Base-by-base conservation (phyloP, 2,888 invertebrate species). In the Lasioglossum villosulum region DNA sequence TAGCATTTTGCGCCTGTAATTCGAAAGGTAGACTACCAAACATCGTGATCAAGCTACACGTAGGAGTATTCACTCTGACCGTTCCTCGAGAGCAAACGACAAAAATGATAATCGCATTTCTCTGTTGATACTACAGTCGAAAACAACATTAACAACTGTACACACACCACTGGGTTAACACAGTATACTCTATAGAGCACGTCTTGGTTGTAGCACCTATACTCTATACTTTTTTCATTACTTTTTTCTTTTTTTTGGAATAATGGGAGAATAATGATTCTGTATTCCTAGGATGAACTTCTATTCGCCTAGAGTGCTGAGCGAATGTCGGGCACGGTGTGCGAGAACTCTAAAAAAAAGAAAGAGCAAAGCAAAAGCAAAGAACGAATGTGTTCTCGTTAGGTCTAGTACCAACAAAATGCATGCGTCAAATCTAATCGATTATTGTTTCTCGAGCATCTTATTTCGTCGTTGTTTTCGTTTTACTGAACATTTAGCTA, bases 371-470 rank as follows among this genome's bases (percentile, higher is more conserved):
- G n/a, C 52, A 59, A 66, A 66, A 66, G 19, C 23, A 34, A 68
- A 68, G 19, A 34, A 66, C 19, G 34, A 37, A 78, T 70, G 34
- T 80, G 68, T 82, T 83, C 72, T 87, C 84, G 88, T 88, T 88
- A 87, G 88, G 88, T 88, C 88, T 88, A 83, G 84, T 88, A 88
- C 84, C 79, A 82, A 83, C 81, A 82, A 85, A 87, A 70, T 87
- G 81, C 81, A 84, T 81, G 85, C 70, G 72, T 78, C 88, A 86
- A 63, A 83, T 81, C 82, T 83, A 83, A 88, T 84, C 77, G 75
- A 83, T 83, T 82, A 81, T 84, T 81, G 16, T 78, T 78, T 83
- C 77, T 81, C 70, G 63, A 83, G 75, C 84, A 82, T 72, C 84
- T 86, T 80, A 68, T 80, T 77, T 82, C 76, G 78, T 66, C 83